Evolutionary conservation across 2,888 invertebrate genomes (phyloP).

Genomic region (Apodemia zela): DNA sequence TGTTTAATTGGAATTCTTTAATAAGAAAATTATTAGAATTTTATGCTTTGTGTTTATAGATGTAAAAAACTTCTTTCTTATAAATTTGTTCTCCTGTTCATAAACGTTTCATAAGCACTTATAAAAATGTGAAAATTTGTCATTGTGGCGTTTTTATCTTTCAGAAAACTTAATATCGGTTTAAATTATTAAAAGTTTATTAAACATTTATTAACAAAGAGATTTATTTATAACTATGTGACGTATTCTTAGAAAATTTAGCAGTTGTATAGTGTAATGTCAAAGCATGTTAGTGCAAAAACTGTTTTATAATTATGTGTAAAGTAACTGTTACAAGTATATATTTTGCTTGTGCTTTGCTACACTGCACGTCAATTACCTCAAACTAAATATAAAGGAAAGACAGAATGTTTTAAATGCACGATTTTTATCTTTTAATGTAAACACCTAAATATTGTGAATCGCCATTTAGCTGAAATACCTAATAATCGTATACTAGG

Average conservation of each 20-base stretch:
- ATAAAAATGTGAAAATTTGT: too few relatives aligned
- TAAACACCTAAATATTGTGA: too few relatives aligned
- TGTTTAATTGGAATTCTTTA: not conserved
- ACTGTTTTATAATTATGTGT: not conserved
- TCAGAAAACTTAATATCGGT: not conserved
- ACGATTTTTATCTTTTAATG: too few relatives aligned
- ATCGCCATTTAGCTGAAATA: too few relatives aligned
- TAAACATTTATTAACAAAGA: not conserved
- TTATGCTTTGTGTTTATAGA: not conserved
- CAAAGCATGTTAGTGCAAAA: not conserved
- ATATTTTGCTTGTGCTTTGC: conserved; percentile 3
- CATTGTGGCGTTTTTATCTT: too few relatives aligned
- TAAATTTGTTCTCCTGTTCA: not conserved
- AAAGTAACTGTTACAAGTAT: not conserved
- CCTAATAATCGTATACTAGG: too few relatives aligned
- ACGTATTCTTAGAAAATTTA: not conserved
- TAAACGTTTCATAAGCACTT: not conserved
- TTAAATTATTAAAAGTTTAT: not conserved
- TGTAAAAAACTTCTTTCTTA: too few relatives aligned
- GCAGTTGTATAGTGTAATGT: not conserved
- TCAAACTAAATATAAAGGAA: conserved; percentile 5
- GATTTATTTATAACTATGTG: not conserved
- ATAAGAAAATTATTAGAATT: not conserved
- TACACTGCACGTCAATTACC: not conserved
- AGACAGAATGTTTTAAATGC: not conserved